phyloP scores from a whole-genome alignment of 2,113 vertebrate genomes.

The Myrmophylax atrothorax region DNA sequence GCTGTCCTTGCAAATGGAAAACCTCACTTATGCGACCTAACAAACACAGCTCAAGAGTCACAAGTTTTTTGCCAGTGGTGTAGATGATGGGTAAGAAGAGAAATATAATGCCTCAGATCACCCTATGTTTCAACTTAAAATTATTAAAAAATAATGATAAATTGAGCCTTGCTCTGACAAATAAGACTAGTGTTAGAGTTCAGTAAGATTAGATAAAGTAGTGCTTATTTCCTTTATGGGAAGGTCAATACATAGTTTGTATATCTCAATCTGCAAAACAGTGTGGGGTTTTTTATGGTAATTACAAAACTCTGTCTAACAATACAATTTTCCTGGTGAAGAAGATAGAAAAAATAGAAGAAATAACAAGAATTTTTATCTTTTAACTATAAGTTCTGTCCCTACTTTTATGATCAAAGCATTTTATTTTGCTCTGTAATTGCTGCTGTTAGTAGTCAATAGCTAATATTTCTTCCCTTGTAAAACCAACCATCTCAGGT shows the following conservation, averaged over 20 bases:
- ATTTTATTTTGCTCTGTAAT: background rate
- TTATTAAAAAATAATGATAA: background rate
- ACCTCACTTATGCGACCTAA: background rate
- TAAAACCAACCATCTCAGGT: background rate
- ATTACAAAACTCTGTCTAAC: background rate
- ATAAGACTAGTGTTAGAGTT: background rate
- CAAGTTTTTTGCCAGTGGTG: background rate
- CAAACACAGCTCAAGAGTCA: background rate
- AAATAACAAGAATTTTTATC: background rate
- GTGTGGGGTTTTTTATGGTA: background rate
- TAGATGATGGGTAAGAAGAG: background rate
- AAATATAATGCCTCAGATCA: background rate
- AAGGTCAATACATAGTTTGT: background rate
- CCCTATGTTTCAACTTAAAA: background rate
- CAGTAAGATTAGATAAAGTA: background rate
- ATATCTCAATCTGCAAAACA: background rate
- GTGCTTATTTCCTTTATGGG: background rate
- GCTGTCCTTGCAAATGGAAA: background rate
- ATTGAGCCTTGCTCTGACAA: background rate
- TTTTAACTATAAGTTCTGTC: background rate
- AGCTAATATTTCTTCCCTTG: background rate
- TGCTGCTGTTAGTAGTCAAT: background rate
- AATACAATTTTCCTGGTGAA: accelerated
- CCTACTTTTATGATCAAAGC: background rate
- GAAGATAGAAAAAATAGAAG: background rate